These are phyloP conservation scores for Dinomys branickii DNA, from an alignment of 2,113 vertebrate genomes.

Conservation along the genomic window DNA sequence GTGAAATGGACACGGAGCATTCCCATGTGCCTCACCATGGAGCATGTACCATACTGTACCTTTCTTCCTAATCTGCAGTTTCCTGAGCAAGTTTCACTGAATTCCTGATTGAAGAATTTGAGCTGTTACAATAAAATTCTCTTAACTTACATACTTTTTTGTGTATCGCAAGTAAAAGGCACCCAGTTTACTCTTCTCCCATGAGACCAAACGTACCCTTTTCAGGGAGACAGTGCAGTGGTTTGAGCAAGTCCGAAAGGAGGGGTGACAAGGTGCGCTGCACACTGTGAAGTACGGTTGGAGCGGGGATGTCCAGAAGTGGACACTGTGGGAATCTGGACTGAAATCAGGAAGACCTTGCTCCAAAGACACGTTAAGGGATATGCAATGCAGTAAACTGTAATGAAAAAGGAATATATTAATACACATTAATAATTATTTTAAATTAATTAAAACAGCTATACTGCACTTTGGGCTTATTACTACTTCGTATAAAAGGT, in stretches of 20 bases:
- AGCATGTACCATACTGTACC: too few relatives aligned
- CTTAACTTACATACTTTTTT: background rate
- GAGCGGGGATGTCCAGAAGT: background rate
- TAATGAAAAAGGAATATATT: background rate
- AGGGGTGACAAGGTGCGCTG: background rate
- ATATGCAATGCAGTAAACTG: background rate
- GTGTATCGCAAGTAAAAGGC: background rate
- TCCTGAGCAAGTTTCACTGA: background rate
- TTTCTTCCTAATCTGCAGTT: background rate
- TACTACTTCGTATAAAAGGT: background rate
- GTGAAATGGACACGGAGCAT: background rate
- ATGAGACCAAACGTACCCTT: background rate
- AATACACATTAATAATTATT: background rate
- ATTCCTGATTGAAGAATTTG: background rate
- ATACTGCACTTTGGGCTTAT: background rate
- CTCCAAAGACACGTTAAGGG: background rate
- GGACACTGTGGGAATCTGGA: background rate
- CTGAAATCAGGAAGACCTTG: background rate
- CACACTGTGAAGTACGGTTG: background rate
- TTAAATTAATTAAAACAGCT: background rate
- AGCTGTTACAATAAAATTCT: background rate
- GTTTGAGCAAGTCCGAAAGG: background rate
- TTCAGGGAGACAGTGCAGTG: background rate
- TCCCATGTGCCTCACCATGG: too few relatives aligned
- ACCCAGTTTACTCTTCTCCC: background rate